phyloP scores from a whole-genome alignment of 2,797 vertebrate species.

The Echiichthys vipera region DNA sequence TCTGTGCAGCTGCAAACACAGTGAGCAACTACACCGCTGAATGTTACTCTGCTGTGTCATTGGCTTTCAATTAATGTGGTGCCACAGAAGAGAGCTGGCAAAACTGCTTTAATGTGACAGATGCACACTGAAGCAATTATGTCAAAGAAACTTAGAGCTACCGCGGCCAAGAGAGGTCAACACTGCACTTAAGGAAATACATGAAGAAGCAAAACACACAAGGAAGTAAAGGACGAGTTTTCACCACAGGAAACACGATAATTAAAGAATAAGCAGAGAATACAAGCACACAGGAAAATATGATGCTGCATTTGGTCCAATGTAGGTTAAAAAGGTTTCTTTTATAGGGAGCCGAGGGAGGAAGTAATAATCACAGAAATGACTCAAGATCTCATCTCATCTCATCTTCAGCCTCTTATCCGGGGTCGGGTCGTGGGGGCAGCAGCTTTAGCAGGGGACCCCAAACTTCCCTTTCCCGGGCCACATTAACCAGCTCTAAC shows the following conservation, averaged over 20 bases:
- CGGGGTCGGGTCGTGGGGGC: no score
- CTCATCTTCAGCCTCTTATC: no score
- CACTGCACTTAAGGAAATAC: neutral
- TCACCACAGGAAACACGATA: neutral
- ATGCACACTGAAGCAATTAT: neutral
- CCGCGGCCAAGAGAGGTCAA: neutral
- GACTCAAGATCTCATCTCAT: no score
- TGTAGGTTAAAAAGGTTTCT: no score
- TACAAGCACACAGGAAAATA: no score
- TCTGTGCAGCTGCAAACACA: slow-evolving; percentile 25
- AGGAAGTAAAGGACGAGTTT: neutral
- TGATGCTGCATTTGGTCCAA: no score
- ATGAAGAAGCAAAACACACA: neutral
- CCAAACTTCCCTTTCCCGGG: no score
- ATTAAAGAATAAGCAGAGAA: neutral
- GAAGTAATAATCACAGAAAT: no score
- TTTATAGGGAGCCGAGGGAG: no score
- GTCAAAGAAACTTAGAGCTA: neutral
- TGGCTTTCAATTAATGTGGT: neutral
- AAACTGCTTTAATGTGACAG: no score
- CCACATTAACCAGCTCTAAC: no score
- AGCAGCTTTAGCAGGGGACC: no score
- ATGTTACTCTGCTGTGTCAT: neutral
- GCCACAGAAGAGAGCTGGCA: neutral
- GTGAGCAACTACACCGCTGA: slow-evolving; percentile 16